Conservation (phyloP, 92 coral and sea anemone genomes). For the Epizoanthus scotinus region DNA sequence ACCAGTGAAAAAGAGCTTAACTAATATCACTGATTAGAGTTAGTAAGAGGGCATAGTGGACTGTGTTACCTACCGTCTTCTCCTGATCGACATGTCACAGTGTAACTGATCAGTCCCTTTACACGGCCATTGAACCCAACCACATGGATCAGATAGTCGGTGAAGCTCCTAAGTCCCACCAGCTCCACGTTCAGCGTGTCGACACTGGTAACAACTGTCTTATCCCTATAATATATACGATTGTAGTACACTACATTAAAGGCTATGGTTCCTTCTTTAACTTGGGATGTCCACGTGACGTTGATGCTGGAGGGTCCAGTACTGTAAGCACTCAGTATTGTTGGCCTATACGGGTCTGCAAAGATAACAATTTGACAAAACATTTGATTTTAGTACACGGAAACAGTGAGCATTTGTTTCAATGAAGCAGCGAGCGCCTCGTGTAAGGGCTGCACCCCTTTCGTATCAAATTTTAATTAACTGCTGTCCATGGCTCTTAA, state of each 20-base stretch:
- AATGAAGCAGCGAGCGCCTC: neutral
- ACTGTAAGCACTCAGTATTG: neutral
- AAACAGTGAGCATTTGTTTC: neutral
- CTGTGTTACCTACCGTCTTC: constrained; percentile 14
- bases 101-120: neutral
- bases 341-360: constrained; percentile 6
- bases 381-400: neutral
- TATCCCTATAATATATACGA: neutral
- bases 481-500: too few relatives aligned
- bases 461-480: too few relatives aligned
- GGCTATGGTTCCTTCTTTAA: constrained; percentile 22
- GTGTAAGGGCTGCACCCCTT: too few relatives aligned
- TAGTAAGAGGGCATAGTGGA: too few relatives aligned
- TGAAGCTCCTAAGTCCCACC: neutral
- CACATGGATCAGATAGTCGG: neutral
- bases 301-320: constrained; percentile 15
- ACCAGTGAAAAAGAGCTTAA: too few relatives aligned
- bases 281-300: constrained; percentile 23
- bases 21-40: too few relatives aligned
- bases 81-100: neutral
- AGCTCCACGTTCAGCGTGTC: constrained; percentile 5
- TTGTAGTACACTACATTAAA: neutral
- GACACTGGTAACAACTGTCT: neutral
- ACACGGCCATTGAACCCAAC: constrained; percentile 11
- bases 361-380: neutral